Conservation (phyloP, 2,113 vertebrate genomes). For the Eleginops maclovinus region DNA sequence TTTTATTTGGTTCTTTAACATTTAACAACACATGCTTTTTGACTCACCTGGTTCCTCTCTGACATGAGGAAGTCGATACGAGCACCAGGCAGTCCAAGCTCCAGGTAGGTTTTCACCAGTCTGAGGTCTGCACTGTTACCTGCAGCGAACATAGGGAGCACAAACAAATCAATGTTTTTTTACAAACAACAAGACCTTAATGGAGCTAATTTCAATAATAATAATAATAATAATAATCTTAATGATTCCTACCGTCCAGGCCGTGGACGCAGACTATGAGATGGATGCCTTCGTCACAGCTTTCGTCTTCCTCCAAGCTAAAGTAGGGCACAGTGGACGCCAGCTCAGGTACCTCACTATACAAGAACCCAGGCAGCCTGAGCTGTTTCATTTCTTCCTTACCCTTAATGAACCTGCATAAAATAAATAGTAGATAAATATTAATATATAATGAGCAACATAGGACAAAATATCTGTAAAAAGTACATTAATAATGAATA, state of each 20-base stretch:
- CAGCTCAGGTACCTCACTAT: slow-evolving; percentile 92
- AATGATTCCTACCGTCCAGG: slow-evolving; percentile 89
- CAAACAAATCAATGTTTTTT: background rate
- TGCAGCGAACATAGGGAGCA: slow-evolving; percentile 66
- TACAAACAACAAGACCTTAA: background rate
- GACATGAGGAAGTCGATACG: slow-evolving; percentile 98
- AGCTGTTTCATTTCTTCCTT: slow-evolving; percentile 96
- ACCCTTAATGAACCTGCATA: slow-evolving; percentile 91
- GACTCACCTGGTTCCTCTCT: slow-evolving; percentile 95
- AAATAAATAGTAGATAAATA: slow-evolving; percentile 23
- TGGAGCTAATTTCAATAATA: background rate
- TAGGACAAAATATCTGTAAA: slow-evolving; percentile 2
- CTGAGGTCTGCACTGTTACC: slow-evolving; percentile 98
- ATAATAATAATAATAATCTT: background rate
- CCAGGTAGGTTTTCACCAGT: slow-evolving; percentile 97
- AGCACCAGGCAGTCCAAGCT: slow-evolving; percentile 95
- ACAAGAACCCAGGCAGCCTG: slow-evolving; percentile 94
- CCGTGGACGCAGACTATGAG: slow-evolving; percentile 98
- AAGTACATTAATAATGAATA: slow-evolving; percentile 52
- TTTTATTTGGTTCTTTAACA: background rate
- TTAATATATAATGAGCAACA: slow-evolving; percentile 8
- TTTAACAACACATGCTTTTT: background rate
- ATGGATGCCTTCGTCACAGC: slow-evolving; percentile 93
- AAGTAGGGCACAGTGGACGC: slow-evolving; percentile 96
- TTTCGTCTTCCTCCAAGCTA: slow-evolving; percentile 93